A percentile compares a stretch with the other conserved stretches of the same genome.
phyloP scores from a whole-genome alignment of 2,797 vertebrate species.

The Myotis myotis region DNA sequence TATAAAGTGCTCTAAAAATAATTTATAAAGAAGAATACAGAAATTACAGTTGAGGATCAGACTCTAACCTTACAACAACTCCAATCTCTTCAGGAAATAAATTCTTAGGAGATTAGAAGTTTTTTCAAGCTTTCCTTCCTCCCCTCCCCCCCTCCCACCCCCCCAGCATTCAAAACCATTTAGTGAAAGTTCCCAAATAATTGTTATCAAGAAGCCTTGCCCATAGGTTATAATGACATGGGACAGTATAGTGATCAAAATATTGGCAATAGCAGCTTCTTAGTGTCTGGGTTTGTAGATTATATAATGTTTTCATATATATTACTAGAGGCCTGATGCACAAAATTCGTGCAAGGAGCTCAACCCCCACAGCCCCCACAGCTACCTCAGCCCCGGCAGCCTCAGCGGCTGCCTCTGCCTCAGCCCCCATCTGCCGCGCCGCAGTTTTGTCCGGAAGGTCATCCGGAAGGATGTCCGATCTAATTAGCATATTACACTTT shows the following conservation, averaged over 20 bases:
- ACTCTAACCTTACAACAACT: neutral
- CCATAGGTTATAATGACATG: neutral
- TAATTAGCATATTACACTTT: too few species aligned
- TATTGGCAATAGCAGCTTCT: conserved; percentile 10
- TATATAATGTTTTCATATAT: neutral
- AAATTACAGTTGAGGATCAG: neutral
- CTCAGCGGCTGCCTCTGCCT: too few species aligned
- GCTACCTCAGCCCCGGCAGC: too few species aligned
- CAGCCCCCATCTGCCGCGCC: too few species aligned
- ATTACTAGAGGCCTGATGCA: neutral
- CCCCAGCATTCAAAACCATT: conserved; percentile 51
- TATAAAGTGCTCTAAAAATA: neutral
- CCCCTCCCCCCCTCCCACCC: too few species aligned
- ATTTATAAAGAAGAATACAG: conserved; percentile 15
- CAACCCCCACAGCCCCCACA: too few species aligned
- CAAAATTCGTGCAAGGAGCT: too few species aligned
- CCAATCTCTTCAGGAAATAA: neutral
- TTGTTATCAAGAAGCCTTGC: neutral
- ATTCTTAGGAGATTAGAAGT: neutral
- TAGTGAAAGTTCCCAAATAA: neutral
- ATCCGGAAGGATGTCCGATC: too few species aligned
- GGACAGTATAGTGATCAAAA: conserved; percentile 1
- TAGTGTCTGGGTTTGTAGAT: neutral
- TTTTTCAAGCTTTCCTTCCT: neutral
- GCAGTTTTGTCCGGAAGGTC: too few species aligned